Evolutionary conservation across 2,113 vertebrate species (phyloP).

Genomic region (Dromas ardeola): DNA sequence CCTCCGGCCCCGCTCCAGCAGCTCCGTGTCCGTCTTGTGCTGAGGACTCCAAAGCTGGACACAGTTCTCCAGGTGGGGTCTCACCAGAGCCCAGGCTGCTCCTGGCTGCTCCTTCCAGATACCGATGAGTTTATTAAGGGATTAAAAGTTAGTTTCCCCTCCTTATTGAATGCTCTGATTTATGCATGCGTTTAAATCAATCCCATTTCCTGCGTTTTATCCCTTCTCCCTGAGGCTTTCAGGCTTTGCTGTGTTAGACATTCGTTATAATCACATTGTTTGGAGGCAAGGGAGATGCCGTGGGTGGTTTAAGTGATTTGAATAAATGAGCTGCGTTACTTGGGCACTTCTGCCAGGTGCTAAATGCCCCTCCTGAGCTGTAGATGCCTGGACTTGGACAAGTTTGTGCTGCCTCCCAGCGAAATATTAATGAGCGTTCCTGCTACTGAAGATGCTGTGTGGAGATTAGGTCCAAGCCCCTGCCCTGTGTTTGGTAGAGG

Average conservation of each 20-base stretch:
- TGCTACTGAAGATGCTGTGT: not conserved
- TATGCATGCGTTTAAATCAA: not conserved
- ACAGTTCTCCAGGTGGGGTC: not conserved
- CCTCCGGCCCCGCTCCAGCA: not conserved
- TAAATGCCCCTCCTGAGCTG: not conserved
- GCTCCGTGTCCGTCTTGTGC: not conserved
- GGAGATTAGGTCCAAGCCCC: not conserved
- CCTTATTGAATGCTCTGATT: conserved; percentile 16
- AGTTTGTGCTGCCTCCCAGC: not conserved
- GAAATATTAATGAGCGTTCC: accelerated
- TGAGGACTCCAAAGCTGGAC: not conserved
- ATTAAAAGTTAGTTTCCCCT: conserved; percentile 13
- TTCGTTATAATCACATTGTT: not conserved
- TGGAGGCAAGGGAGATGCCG: not conserved
- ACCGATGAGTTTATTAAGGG: not conserved
- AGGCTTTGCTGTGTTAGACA: not conserved
- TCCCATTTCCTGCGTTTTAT: conserved; percentile 30
- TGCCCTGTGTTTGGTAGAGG: not conserved
- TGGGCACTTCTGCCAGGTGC: not conserved
- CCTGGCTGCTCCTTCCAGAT: not conserved
- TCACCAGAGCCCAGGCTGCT: not conserved
- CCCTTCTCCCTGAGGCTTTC: conserved; percentile 14
- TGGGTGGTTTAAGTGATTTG: not conserved
- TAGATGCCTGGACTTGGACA: not conserved
- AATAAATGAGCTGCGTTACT: not conserved